Percentiles rank a stretch among this genome's conserved stretches.
These are phyloP conservation scores for Macrotis lagotis DNA, from an alignment of 2,113 vertebrate species.

Conservation along the genomic window DNA sequence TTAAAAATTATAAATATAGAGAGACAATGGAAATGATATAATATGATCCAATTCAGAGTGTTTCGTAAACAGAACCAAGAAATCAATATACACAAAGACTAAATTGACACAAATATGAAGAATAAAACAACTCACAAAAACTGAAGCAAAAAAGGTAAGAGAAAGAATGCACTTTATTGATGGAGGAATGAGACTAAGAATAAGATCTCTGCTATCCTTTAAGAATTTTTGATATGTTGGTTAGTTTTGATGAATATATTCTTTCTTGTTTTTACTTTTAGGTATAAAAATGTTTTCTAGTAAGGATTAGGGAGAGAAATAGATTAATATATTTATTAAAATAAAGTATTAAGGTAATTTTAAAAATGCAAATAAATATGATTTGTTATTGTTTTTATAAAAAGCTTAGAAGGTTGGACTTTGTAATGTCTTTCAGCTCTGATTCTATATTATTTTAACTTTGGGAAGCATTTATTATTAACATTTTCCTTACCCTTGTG, in stretches of 20 bases:
- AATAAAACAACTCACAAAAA: background rate
- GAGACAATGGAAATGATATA: background rate
- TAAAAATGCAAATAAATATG: background rate
- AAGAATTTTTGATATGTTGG: background rate
- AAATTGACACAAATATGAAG: background rate
- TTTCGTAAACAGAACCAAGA: background rate
- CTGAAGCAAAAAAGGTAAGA: background rate
- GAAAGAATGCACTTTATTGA: background rate
- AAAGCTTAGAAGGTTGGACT: background rate
- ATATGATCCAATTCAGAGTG: background rate
- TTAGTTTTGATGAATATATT: background rate
- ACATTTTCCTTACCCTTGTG: background rate
- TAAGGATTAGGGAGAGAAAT: background rate
- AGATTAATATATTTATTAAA: background rate
- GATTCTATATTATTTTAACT: background rate
- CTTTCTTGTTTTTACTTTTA: too few relatives aligned
- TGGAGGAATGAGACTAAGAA: background rate
- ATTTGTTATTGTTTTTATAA: background rate
- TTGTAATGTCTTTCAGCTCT: background rate
- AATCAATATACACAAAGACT: background rate
- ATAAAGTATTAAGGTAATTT: too few relatives aligned
- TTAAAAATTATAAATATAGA: background rate
- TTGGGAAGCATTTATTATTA: background rate
- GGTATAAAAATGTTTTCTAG: background rate
- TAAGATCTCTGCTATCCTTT: background rate